Evolutionary conservation across 2,888 invertebrate genomes (phyloP).

Genomic region (Latheticus oryzae): DNA sequence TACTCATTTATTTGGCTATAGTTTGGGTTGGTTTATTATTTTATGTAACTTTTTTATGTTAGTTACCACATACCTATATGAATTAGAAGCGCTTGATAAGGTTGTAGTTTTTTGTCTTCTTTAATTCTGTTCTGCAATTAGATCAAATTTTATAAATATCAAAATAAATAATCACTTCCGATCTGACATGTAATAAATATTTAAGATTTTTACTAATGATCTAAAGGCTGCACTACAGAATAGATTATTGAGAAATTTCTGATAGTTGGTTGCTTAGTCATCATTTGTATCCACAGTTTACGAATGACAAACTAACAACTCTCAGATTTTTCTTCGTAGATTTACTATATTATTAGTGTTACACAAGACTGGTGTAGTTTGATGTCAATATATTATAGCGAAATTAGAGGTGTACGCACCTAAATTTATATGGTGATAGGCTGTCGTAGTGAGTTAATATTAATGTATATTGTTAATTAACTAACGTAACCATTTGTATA

Average conservation of each 20-base stretch:
- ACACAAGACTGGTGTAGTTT: conserved; percentile 66
- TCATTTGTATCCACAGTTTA: conserved; percentile 18
- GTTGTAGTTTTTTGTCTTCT: conserved; percentile 44
- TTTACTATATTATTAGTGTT: conserved; percentile 61
- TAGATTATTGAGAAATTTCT: conserved; percentile 45
- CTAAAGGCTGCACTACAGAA: conserved; percentile 64
- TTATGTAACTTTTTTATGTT: conserved; percentile 54
- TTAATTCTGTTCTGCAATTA: conserved; percentile 40
- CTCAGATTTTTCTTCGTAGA: conserved; percentile 41
- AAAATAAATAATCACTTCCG: conserved; percentile 52
- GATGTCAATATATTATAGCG: conserved; percentile 64
- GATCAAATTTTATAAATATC: conserved; percentile 44
- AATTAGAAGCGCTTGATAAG: conserved; percentile 38
- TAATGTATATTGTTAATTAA: conserved; percentile 57
- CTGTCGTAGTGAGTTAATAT: conserved; percentile 56
- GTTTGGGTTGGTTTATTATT: conserved; percentile 57
- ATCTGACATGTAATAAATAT: conserved; percentile 55
- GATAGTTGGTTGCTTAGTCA: too few relatives aligned
- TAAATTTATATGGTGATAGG: conserved; percentile 63
- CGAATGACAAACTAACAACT: conserved; percentile 11
- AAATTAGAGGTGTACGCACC: conserved; percentile 58
- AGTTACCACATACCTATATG: conserved; percentile 59
- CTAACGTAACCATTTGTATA: conserved; percentile 50
- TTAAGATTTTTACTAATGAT: conserved; percentile 60
- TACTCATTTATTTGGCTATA: conserved; percentile 43